These are phyloP conservation scores for Manis pentadactyla DNA, from an alignment of 2,797 vertebrate species.

Conservation along the genomic window DNA sequence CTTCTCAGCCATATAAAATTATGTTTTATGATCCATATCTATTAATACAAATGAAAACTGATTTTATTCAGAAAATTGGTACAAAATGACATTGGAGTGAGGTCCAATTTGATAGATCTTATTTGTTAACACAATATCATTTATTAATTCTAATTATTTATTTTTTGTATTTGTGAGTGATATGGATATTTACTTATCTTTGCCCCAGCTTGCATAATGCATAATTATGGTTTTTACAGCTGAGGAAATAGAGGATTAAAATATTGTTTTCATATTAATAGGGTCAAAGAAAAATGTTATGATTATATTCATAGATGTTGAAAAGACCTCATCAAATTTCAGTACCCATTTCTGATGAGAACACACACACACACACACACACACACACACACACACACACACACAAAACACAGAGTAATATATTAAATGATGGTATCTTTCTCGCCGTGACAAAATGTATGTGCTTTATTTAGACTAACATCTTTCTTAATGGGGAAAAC, in stretches of 20 bases:
- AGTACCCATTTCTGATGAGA: background rate
- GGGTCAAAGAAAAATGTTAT: background rate
- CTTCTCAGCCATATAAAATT: background rate
- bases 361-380: background rate
- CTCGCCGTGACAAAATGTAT: background rate
- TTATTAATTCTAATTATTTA: background rate
- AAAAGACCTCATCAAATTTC: background rate
- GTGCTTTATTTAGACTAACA: background rate
- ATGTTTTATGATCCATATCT: background rate
- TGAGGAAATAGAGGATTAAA: background rate
- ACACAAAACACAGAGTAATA: background rate
- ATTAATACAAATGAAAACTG: background rate
- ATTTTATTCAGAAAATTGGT: background rate
- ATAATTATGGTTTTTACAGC: background rate
- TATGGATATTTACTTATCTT: background rate
- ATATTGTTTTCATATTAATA: background rate
- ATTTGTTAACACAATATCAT: background rate
- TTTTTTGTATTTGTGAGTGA: background rate
- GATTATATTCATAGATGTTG: background rate
- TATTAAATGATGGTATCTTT: background rate
- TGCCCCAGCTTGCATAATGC: background rate
- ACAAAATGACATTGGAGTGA: background rate
- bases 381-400: background rate
- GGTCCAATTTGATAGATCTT: background rate
- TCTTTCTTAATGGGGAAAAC: background rate